Evolutionary conservation across 1,140 invertebrate genomes (phyloP), one percentile per base, ranked within the genome.

Genomic region (Drosophila rhopaloa): DNA sequence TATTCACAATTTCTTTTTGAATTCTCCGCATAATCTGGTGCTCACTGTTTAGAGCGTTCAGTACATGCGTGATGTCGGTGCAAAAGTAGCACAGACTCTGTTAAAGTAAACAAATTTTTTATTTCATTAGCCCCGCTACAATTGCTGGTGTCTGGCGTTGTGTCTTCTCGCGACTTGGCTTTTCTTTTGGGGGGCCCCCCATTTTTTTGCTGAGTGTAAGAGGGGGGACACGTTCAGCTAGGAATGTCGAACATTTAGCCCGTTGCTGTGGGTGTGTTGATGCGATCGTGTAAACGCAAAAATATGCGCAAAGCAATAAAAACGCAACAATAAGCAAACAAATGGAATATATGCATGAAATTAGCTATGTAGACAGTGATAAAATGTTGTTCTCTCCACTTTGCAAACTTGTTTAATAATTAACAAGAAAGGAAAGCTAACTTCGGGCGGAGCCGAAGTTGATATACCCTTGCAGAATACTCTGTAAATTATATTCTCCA

Each of bases 381-480:
- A 86, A 86, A 86, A 81, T 81, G 67, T 74, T 80, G 78, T 82
- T 82, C 77, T 82, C 68, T 65, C 79, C 63, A 53, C 32, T 53
- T 75, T 51, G 38, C 68, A 79, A 85, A 85, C 82, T 85, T 86
- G 82, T 85, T 85, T 85, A 81, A 86, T 86, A 85, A 86, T 85
- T 85, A n/a, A n/a, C n/a, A n/a, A n/a, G n/a, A n/a, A n/a, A n/a
- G n/a, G n/a, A n/a, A n/a, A n/a, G n/a, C n/a, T n/a, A n/a, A n/a
- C n/a, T n/a, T n/a, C n/a, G n/a, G n/a, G n/a, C n/a, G n/a, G n/a
- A n/a, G n/a, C n/a, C n/a, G n/a, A n/a, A n/a, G n/a, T n/a, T n/a
- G n/a, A n/a, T n/a, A n/a, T n/a, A n/a, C n/a, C n/a, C n/a, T n/a
- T n/a, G n/a, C n/a, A n/a, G n/a, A n/a, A n/a, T n/a, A n/a, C n/a